These are phyloP conservation scores for Oxystoma pomonae DNA, from an alignment of 2,888 invertebrate species.

Conservation along the genomic window DNA sequence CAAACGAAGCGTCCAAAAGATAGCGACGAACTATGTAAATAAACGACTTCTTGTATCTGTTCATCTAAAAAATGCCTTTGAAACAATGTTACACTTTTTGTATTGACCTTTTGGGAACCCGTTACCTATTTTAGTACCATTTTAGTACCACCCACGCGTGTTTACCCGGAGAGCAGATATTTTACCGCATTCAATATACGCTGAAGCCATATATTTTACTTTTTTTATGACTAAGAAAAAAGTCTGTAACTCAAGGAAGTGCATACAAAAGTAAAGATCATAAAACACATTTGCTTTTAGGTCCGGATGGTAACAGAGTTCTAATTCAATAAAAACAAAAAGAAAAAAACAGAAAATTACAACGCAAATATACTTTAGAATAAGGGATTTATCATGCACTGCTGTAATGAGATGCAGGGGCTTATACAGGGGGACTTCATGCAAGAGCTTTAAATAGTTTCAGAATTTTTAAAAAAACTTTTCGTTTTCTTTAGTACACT, in stretches of 20 bases:
- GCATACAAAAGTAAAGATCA: not conserved
- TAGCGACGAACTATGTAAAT: not conserved
- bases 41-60: not conserved
- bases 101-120: conserved; percentile 1
- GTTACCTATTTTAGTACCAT: not conserved
- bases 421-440: too few species aligned
- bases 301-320: not conserved
- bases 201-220: not conserved
- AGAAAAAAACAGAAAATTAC: too few species aligned
- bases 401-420: too few species aligned
- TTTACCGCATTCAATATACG: not conserved
- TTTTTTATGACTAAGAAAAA: not conserved
- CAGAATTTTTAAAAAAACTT: too few species aligned
- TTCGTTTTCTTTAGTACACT: too few species aligned
- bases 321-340: too few species aligned
- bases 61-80: not conserved
- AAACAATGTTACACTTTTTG: conserved; percentile 3
- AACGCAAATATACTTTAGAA: too few species aligned
- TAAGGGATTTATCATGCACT: too few species aligned
- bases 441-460: too few species aligned
- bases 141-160: conserved; percentile 1
- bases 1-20: not conserved
- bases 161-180: not conserved
- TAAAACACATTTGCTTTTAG: not conserved
- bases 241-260: not conserved